Conservation (phyloP, 2,797 vertebrate species). For the Echeneis naucrates region DNA sequence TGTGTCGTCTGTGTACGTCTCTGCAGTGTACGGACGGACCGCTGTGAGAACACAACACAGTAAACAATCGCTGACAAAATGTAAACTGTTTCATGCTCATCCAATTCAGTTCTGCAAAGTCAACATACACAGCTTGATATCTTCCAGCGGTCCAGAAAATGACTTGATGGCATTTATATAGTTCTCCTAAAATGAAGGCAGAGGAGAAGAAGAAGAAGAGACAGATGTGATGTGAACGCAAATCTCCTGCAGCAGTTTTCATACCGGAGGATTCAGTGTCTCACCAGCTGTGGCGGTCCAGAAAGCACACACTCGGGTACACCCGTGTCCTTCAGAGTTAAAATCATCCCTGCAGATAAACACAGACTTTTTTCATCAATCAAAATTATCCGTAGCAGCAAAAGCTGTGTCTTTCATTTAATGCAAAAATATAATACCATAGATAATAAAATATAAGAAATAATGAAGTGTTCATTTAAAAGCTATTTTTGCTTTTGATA, state of each 20-base stretch:
- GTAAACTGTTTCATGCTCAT: accelerated
- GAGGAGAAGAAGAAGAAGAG: too few relatives aligned
- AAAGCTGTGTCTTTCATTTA: neutral
- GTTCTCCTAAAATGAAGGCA: conserved; percentile 82
- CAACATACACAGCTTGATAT: conserved; percentile 89
- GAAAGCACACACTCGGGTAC: conserved; percentile 91
- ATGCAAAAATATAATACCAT: too few relatives aligned
- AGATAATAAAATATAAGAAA: too few relatives aligned
- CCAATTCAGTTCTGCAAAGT: neutral
- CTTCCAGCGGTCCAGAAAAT: conserved; percentile 91
- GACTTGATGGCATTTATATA: conserved; percentile 90
- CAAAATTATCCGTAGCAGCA: neutral
- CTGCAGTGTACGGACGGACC: conserved; percentile 87
- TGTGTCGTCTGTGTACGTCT: conserved; percentile 88
- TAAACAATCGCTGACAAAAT: neutral
- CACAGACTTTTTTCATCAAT: neutral
- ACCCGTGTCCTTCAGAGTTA: conserved; percentile 91
- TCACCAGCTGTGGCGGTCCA: conserved; percentile 95
- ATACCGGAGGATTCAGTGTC: conserved; percentile 29
- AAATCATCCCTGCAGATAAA: conserved; percentile 90
- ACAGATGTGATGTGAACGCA: neutral
- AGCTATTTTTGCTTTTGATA: too few relatives aligned
- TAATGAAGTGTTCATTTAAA: too few relatives aligned
- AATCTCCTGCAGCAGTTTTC: neutral
- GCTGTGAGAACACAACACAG: conserved; percentile 68